Evolutionary conservation across 2,113 vertebrate genomes (phyloP).

Genomic region (Bombycilla garrulus): DNA sequence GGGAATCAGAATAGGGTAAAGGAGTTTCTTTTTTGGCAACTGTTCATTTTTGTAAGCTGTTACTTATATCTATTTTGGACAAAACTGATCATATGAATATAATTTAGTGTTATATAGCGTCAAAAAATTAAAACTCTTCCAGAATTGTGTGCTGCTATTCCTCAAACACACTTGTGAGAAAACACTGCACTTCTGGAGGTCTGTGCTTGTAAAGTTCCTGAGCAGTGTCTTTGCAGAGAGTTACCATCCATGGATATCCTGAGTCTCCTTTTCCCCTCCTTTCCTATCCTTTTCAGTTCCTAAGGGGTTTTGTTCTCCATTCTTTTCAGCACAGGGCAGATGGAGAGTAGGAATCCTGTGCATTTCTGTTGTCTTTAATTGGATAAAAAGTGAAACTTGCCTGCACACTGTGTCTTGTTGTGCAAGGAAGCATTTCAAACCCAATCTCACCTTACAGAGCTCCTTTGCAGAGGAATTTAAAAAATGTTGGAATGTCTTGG

Average conservation of each 20-base stretch:
- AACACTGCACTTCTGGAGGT: background rate
- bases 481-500: slow-evolving; percentile 63
- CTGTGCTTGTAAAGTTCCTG: background rate
- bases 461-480: slow-evolving; percentile 24
- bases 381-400: background rate
- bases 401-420: background rate
- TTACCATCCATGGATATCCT: background rate
- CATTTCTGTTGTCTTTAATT: background rate
- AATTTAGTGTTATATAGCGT: background rate
- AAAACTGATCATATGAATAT: rapidly evolving
- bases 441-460: slow-evolving; percentile 29
- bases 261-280: background rate
- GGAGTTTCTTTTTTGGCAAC: background rate
- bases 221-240: background rate
- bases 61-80: background rate
- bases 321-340: background rate
- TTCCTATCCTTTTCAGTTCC: background rate
- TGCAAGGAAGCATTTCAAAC: background rate
- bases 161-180: background rate
- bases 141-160: background rate
- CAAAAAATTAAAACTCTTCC: background rate
- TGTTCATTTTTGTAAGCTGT: background rate
- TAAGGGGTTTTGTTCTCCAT: background rate
- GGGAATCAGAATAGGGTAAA: background rate
- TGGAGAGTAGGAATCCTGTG: background rate